Percentiles rank a stretch among this genome's conserved stretches.
These are phyloP conservation scores for Anguilla pacifica DNA, from an alignment of 2,797 vertebrate species.

Conservation along the genomic window DNA sequence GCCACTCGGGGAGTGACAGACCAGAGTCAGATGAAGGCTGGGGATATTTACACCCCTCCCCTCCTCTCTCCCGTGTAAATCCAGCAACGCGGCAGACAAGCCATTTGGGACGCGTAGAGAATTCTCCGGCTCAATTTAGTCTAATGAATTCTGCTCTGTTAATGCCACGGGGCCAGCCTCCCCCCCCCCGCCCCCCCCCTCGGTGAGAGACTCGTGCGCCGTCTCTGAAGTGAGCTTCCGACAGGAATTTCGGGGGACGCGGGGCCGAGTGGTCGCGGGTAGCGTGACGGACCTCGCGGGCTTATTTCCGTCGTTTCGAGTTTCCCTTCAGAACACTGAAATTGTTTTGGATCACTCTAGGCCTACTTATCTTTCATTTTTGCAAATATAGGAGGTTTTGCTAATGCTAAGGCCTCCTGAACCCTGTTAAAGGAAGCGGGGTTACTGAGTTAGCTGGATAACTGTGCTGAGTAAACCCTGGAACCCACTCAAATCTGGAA, in stretches of 20 bases:
- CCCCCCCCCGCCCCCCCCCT: neutral
- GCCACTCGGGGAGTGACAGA: neutral
- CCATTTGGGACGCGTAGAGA: neutral
- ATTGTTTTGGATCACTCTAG: neutral
- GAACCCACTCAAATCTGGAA: too few species aligned
- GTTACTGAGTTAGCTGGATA: too few species aligned
- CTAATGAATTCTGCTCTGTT: neutral
- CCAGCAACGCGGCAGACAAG: neutral
- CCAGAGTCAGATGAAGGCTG: neutral
- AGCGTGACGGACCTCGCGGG: neutral
- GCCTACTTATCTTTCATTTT: neutral
- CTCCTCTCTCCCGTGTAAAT: neutral
- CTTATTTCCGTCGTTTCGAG: neutral
- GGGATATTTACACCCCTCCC: neutral
- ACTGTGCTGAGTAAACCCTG: too few species aligned
- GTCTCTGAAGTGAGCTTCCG: neutral
- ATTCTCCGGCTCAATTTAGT: neutral
- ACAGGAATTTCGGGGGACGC: neutral
- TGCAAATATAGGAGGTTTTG: neutral
- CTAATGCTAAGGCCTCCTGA: neutral
- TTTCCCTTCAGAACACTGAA: neutral
- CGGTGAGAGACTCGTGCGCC: neutral
- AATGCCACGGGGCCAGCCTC: neutral
- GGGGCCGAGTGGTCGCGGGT: neutral
- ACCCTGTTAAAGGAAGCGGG: too few species aligned